Evolutionary conservation across 92 coral and sea anemone species (phyloP), one percentile per base, ranked within the genome.

Genomic region (Palythoa caribaeorum): DNA sequence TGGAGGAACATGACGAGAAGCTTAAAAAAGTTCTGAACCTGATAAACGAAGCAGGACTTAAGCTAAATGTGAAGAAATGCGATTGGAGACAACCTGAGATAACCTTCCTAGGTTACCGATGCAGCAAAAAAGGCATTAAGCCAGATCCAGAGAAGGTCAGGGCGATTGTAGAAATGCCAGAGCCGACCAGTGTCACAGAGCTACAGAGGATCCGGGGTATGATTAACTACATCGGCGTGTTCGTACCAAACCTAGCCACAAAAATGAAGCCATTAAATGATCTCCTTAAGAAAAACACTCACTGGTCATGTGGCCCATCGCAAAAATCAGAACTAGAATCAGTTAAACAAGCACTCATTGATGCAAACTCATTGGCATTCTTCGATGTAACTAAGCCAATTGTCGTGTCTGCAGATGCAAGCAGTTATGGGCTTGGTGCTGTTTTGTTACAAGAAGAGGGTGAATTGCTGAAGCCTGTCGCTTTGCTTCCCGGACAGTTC

Each of bases 351-450:
- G 51, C 71, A 16, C 36, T 85, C 3, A 21, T 38, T 20, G 77
- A 50, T 19, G 71, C 88, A n/a, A 59, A 76, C 2, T 37, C 71
- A 39, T 8, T 72, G 63, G 36, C 88, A 19, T 85, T 47, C 66
- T 84, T 70, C 38, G 88, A 84, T 59, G 65, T 76, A 28, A 84
- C 38, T 20, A 84, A 73, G 53, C 50, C 83, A 39, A 86, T 62
- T 38, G 68, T 79, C 39, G 88, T 90, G 20, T 52, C 77, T 39
- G 90, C 91, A n/a, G 90, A 90, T 63, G 93, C 89, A 13, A 86
- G 92, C 63, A 71, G 91, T 57, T 78, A 88, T 77, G 91, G 91
- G 55, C 68, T 90, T 16, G 87, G 93, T 16, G 90, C 63, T 62
- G 90, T 90, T 36, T 38, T 90, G 28, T 35, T 76, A n/a, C 93